Conservation (phyloP, 2,113 vertebrate species). For the Gymnocephalus cernua region DNA sequence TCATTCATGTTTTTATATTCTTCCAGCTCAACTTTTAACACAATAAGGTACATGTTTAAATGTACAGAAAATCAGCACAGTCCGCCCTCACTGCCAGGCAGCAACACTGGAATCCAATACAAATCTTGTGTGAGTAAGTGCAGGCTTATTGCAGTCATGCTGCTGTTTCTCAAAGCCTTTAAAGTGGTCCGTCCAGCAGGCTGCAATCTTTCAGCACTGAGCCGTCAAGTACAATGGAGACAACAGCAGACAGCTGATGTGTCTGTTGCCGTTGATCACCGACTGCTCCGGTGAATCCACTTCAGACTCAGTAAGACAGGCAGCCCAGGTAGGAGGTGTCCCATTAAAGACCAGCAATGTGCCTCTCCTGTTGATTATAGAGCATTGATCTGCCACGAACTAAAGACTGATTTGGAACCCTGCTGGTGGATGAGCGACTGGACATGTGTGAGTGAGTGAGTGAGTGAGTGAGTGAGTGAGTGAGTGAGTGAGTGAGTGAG, state of each 20-base stretch:
- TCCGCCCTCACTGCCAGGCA: conserved; percentile 34
- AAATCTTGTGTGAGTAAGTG: conserved; percentile 50
- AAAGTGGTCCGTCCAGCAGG: conserved; percentile 1
- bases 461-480: not conserved
- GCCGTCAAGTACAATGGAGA: conserved; percentile 5
- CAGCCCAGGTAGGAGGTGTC: conserved; percentile 60
- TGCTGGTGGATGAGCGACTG: conserved; percentile 34
- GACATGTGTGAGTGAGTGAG: conserved; percentile 12
- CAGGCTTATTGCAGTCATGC: conserved; percentile 27
- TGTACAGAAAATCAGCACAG: not conserved
- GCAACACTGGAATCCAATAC: conserved; percentile 52
- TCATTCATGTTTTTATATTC: conserved; percentile 26
- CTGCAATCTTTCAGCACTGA: conserved; percentile 14
- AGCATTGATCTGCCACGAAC: conserved; percentile 59
- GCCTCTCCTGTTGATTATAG: conserved; percentile 57
- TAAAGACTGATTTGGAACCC: conserved; percentile 53
- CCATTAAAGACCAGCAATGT: conserved; percentile 58
- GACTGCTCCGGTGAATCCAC: conserved; percentile 33
- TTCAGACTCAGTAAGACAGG: conserved; percentile 27
- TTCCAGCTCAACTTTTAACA: conserved; percentile 53
- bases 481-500: conserved; percentile 6
- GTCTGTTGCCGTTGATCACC: conserved; percentile 26
- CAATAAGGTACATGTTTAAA: conserved; percentile 22
- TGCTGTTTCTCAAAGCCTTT: conserved; percentile 41
- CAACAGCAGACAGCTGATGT: conserved; percentile 27